Evolutionary conservation across 1,140 invertebrate genomes (phyloP).

Genomic region (Eciton burchellii): DNA sequence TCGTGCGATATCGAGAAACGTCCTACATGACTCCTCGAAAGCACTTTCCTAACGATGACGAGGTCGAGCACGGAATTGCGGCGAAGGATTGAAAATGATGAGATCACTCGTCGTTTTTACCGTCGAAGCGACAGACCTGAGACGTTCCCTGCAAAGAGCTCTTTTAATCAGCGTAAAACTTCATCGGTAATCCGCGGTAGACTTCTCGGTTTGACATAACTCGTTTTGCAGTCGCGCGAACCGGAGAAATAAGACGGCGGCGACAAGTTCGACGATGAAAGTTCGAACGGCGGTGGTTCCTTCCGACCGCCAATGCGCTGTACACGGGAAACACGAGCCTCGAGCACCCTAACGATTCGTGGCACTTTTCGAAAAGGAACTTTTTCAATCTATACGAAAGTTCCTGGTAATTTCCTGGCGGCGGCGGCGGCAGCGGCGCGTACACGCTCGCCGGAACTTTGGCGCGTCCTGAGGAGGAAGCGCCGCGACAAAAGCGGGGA

Average conservation of each 20-base stretch:
- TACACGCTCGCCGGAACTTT: conserved; percentile 12
- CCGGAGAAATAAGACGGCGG: background rate
- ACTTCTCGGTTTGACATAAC: conserved; percentile 1
- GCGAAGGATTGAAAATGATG: background rate
- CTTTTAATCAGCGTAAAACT: conserved; percentile 40
- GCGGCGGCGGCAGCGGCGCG: too few relatives aligned
- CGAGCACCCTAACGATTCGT: conserved; percentile 23
- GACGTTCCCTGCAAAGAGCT: background rate
- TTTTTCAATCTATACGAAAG: conserved; percentile 59
- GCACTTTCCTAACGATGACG: conserved; percentile 26
- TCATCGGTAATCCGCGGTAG: conserved; percentile 7
- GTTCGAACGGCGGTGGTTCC: conserved; percentile 34
- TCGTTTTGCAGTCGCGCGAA: conserved; percentile 2
- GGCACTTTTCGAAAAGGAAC: conserved; percentile 46
- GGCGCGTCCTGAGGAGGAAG: background rate
- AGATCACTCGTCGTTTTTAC: background rate
- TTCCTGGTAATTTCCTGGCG: conserved; percentile 47
- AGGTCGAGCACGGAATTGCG: background rate
- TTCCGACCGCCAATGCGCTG: background rate
- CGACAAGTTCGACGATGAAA: conserved; percentile 34
- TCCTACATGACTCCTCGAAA: background rate
- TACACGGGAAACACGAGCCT: background rate
- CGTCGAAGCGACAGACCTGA: background rate
- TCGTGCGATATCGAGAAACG: conserved; percentile 3
- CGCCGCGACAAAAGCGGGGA: background rate